phyloP scores from a whole-genome alignment of 1,140 invertebrate species.

The Hesperophylax magnus region DNA sequence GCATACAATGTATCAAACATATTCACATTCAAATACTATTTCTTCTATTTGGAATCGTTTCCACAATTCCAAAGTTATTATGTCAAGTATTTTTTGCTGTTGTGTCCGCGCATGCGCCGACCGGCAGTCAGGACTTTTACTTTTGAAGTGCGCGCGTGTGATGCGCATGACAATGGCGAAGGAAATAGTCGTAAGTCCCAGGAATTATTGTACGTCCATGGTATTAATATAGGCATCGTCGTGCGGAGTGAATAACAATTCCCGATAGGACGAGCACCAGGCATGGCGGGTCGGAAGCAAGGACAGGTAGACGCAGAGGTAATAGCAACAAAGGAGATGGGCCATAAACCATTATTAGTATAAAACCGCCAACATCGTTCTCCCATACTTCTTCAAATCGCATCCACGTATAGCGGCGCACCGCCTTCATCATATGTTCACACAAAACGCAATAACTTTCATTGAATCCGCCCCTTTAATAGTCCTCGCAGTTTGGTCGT shows the following conservation, averaged over 20 bases:
- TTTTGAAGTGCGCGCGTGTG: constrained; percentile 35
- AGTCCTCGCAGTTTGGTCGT: too few species aligned
- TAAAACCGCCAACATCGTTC: too few species aligned
- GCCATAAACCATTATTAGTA: too few species aligned
- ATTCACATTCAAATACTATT: background rate
- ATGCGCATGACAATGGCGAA: constrained; percentile 16
- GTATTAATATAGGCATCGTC: too few species aligned
- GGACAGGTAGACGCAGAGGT: too few species aligned
- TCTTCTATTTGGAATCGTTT: background rate
- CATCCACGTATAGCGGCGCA: too few species aligned
- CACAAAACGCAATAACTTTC: too few species aligned
- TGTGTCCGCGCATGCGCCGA: constrained; percentile 18
- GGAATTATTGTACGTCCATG: background rate
- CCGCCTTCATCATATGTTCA: too few species aligned
- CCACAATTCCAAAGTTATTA: constrained; percentile 22
- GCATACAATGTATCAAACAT: background rate
- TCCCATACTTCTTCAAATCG: too few species aligned
- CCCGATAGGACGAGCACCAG: background rate
- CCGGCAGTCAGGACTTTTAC: constrained; percentile 29
- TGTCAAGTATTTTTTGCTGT: background rate
- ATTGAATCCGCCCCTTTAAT: too few species aligned
- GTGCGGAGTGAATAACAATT: too few species aligned
- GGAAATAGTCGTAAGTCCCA: constrained; percentile 1
- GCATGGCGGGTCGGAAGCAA: background rate
- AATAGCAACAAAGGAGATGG: too few species aligned